Base-by-base conservation (phyloP, 2,888 invertebrate species). In the Synanthedon myopaeformis region DNA sequence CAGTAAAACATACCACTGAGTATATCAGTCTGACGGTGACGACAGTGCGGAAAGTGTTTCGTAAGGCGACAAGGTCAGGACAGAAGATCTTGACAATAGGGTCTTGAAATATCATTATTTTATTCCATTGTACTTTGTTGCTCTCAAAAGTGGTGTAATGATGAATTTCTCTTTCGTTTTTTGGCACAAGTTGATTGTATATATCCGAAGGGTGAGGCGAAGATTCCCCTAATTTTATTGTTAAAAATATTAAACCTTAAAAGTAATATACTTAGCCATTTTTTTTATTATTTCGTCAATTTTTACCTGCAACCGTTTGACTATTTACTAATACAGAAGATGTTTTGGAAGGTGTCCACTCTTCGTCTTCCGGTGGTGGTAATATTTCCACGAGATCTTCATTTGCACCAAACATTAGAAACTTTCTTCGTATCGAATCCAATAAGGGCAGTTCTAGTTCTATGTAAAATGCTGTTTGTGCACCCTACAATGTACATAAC, bases 391-490 rank as follows among this genome's bases (percentile, higher is more conserved):
- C 71, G 3, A 82, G 63, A 0, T 81, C 80, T 17, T 78, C 81
- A 55, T 82, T 61, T 45, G 64, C 61, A 6, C 79, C 74, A 57
- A 70, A 82, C 76, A 86, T 74, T 14, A 86, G 65, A 55, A 84
- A 86, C 14, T 62, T 67, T 50, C 87, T 70, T 49, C 88, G 67
- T 1, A 62, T 65, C 1, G 80, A 70, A 64, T 90, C 90, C 17
- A 90, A 62, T n/a, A 90, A 61, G 0, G 90, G 90, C 19, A 90
- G 62, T 57, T 85, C 82, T 10, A 90, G 60, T 64, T 90, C 90
- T 6, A 91, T 62, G 58, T 89, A 85, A 61, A 89, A 88, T 3
- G 82, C 74, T 53, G 86, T 79, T 4, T 67, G 59, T 5, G 72
- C 69, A 13, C 84, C 84, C 85, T 86, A 52, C 17, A 42, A 14